Conservation (phyloP, 2,888 invertebrate species). For the Proisotoma minuta region DNA sequence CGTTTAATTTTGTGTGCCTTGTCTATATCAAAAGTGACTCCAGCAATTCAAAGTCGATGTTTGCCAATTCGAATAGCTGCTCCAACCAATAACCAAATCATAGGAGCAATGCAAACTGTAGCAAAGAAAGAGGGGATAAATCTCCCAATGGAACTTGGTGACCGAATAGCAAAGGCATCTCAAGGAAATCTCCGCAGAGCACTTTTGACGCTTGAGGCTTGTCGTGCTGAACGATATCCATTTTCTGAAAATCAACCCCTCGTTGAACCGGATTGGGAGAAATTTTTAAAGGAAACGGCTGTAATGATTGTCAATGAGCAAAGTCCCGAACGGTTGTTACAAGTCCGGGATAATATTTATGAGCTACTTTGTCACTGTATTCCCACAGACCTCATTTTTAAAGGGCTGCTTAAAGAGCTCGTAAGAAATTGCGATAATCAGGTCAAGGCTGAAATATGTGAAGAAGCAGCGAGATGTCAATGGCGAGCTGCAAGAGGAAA, state of each 20-base stretch:
- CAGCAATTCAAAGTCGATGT: slow-evolving; percentile 94
- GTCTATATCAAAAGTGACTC: slow-evolving; percentile 90
- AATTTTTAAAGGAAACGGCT: slow-evolving; percentile 80
- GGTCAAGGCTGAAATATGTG: slow-evolving; percentile 77
- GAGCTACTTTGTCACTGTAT: slow-evolving; percentile 91
- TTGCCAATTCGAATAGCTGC: slow-evolving; percentile 87
- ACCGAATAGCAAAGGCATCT: slow-evolving; percentile 70
- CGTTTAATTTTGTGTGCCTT: slow-evolving; percentile 89
- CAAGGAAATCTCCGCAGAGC: slow-evolving; percentile 87
- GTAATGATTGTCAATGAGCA: slow-evolving; percentile 80
- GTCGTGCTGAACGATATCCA: slow-evolving; percentile 50
- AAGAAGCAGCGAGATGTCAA: slow-evolving; percentile 83
- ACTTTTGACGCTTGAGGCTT: slow-evolving; percentile 86
- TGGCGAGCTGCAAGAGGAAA: slow-evolving; percentile 87
- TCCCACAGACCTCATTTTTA: slow-evolving; percentile 75
- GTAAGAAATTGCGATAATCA: slow-evolving; percentile 84
- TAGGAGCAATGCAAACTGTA: slow-evolving; percentile 60
- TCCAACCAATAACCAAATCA: slow-evolving; percentile 73
- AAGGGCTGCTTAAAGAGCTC: slow-evolving; percentile 74
- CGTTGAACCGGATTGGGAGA: slow-evolving; percentile 84
- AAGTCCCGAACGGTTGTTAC: slow-evolving; percentile 73
- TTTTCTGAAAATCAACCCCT: slow-evolving; percentile 44
- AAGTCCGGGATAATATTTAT: slow-evolving; percentile 82
- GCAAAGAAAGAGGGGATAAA: slow-evolving; percentile 76
- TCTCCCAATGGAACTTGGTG: slow-evolving; percentile 70